A percentile compares a stretch with the other conserved stretches of the same genome.
Evolutionary conservation across 2,888 invertebrate genomes (phyloP).

Genomic region (Ectemnius cavifrons): DNA sequence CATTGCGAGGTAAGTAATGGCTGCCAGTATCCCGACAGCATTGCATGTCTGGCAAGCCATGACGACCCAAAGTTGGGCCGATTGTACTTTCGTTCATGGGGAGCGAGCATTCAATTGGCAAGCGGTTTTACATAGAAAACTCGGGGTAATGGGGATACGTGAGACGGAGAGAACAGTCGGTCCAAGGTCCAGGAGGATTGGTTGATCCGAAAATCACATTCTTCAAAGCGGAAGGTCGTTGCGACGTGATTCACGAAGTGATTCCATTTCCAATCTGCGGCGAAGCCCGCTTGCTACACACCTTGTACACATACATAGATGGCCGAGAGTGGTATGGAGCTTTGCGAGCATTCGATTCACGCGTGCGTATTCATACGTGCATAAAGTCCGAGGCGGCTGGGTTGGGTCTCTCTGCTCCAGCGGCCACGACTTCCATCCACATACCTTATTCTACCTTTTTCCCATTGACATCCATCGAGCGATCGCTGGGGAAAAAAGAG

Average conservation of each 20-base stretch:
- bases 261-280: slow-evolving; percentile 52
- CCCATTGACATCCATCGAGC: not conserved
- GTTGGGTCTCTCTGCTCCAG: slow-evolving; percentile 28
- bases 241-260: slow-evolving; percentile 50
- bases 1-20: too few species aligned
- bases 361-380: slow-evolving; percentile 68
- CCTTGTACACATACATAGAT: too few species aligned
- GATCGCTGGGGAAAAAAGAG: not conserved
- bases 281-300: slow-evolving; percentile 25
- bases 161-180: slow-evolving; percentile 12
- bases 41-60: too few species aligned
- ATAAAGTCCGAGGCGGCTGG: slow-evolving; percentile 60
- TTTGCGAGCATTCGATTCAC: slow-evolving; percentile 63
- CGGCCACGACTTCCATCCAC: slow-evolving; percentile 28
- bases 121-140: slow-evolving; percentile 16
- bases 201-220: slow-evolving; percentile 39
- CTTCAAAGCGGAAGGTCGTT: slow-evolving; percentile 41
- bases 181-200: slow-evolving; percentile 30
- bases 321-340: not conserved
- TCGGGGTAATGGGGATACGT: slow-evolving; percentile 11
- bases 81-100: too few species aligned
- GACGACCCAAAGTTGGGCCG: too few species aligned
- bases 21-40: too few species aligned
- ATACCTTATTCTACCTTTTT: slow-evolving; percentile 11
- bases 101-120: slow-evolving; percentile 18